Evolutionary conservation across 2,113 vertebrate species (phyloP).

Genomic region (Eublepharis macularius): DNA sequence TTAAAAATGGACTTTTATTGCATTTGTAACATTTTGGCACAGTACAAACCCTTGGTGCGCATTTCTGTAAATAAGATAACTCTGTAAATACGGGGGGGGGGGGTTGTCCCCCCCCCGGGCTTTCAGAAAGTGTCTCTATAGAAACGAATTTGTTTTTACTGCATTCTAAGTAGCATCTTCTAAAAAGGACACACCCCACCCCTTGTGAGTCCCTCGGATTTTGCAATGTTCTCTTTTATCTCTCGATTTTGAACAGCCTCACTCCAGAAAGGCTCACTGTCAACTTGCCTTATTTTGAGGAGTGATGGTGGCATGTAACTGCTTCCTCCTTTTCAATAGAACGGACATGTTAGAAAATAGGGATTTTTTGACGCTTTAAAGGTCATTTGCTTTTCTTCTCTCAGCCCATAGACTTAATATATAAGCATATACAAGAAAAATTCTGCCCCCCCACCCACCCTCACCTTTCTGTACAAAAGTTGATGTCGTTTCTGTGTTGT

Average conservation of each 20-base stretch:
- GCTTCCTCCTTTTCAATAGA: constrained; percentile 81
- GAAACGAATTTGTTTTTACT: constrained; percentile 79
- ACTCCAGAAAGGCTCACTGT: constrained; percentile 76
- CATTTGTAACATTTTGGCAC: constrained; percentile 89
- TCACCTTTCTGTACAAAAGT: constrained; percentile 93
- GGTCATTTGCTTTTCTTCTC: constrained; percentile 90
- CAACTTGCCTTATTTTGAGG: constrained; percentile 53
- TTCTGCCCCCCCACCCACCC: constrained; percentile 70
- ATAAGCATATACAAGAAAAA: constrained; percentile 95
- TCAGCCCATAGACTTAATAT: constrained; percentile 89
- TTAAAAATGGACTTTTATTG: constrained; percentile 81
- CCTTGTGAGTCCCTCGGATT: neutral
- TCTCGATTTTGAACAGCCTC: constrained; percentile 60
- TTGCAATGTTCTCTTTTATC: neutral
- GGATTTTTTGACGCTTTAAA: constrained; percentile 84
- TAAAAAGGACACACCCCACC: constrained; percentile 71
- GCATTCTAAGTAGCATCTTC: constrained; percentile 79
- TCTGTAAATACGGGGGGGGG: constrained; percentile 83
- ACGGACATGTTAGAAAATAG: constrained; percentile 94
- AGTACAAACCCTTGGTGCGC: constrained; percentile 84
- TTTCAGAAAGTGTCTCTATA: constrained; percentile 80
- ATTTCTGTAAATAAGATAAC: constrained; percentile 83
- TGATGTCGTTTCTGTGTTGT: constrained; percentile 84
- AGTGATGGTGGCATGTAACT: neutral
- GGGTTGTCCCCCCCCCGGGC: constrained; percentile 62